phyloP scores from a whole-genome alignment of 2,888 invertebrate genomes.

The Druceiella hillmani region DNA sequence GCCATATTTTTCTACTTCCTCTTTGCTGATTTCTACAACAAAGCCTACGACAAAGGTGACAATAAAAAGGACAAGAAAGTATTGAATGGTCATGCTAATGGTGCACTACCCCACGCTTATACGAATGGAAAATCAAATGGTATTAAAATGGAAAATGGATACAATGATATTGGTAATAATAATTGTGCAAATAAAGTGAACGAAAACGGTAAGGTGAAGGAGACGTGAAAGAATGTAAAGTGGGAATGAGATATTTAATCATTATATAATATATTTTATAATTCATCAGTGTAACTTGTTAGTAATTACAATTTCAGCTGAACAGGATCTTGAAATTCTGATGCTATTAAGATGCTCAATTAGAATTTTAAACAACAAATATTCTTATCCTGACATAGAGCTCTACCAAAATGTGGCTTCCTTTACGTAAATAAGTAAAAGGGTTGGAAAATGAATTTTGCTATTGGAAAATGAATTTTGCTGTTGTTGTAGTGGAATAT shows the following conservation, averaged over 20 bases:
- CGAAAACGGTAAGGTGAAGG: conserved; percentile 21
- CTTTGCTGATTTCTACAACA: conserved; percentile 87
- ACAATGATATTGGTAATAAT: conserved; percentile 22
- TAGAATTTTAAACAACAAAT: too few relatives aligned
- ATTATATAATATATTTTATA: too few relatives aligned
- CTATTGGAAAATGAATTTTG: too few relatives aligned
- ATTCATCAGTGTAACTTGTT: too few relatives aligned
- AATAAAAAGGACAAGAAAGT: conserved; percentile 29
- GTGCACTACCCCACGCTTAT: conserved; percentile 11
- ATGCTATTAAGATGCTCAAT: too few relatives aligned
- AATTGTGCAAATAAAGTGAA: conserved; percentile 22
- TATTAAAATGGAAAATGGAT: conserved; percentile 22
- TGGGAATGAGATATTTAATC: conserved; percentile 6
- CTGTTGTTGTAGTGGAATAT: too few relatives aligned
- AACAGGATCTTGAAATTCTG: too few relatives aligned
- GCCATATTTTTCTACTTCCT: conserved; percentile 90
- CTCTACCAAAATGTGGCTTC: too few relatives aligned
- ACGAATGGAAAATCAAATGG: conserved; percentile 27
- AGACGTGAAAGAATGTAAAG: conserved; percentile 23
- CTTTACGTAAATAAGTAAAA: too few relatives aligned
- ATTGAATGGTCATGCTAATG: conserved; percentile 29
- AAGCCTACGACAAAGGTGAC: conserved; percentile 56
- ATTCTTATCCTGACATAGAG: too few relatives aligned
- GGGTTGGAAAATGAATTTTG: too few relatives aligned
- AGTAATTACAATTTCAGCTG: too few relatives aligned